A percentile compares a stretch with the other conserved stretches of the same genome.
Evolutionary conservation across 2,113 vertebrate genomes (phyloP).

Genomic region (Scytalopus superciliaris): DNA sequence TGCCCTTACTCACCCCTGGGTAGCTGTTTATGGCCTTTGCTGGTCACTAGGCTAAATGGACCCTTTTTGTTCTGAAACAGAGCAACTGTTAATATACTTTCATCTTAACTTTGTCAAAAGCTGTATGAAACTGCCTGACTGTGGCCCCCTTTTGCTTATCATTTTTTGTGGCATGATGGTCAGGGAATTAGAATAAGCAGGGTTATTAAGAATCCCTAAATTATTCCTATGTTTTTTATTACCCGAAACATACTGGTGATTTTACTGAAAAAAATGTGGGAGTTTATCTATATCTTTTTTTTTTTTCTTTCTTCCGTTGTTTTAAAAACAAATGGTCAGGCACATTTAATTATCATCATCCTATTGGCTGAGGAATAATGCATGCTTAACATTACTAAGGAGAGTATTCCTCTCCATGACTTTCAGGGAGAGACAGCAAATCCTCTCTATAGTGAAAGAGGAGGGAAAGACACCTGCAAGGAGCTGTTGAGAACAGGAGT

Average conservation of each 20-base stretch:
- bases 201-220: not conserved
- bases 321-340: not conserved
- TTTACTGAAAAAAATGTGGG: not conserved
- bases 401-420: not conserved
- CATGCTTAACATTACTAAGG: not conserved
- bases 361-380: not conserved
- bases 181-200: not conserved
- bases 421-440: not conserved
- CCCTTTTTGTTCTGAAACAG: not conserved
- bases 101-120: not conserved
- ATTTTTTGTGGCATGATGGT: not conserved
- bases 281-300: fast-evolving
- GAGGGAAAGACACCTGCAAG: not conserved
- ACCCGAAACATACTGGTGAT: not conserved
- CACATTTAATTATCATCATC: not conserved
- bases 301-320: not conserved
- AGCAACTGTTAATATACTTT: not conserved
- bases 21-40: not conserved
- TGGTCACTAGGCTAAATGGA: not conserved
- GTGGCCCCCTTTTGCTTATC: not conserved
- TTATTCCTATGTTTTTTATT: not conserved
- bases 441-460: not conserved
- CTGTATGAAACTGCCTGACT: not conserved
- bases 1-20: not conserved
- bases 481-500: not conserved